Conservation (phyloP, 2,113 vertebrate species). For the Bufo gargarizans region DNA sequence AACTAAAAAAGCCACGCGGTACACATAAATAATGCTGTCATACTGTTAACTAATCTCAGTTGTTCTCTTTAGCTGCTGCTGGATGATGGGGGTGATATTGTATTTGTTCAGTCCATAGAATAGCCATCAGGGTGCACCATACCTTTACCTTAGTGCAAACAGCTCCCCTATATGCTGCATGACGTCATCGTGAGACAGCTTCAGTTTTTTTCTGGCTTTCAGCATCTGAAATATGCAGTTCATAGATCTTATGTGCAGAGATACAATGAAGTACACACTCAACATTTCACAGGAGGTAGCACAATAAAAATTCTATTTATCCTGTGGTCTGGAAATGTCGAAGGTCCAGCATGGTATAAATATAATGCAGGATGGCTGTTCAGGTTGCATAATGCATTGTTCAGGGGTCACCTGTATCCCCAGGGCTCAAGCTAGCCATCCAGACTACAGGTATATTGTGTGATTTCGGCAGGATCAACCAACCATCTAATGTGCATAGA, state of each 20-base stretch:
- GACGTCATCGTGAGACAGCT: conserved; percentile 92
- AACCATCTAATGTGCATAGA: no score
- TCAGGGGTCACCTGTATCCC: no score
- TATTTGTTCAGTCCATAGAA: no score
- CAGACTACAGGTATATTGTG: no score
- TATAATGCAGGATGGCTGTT: no score
- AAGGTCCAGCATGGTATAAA: no score
- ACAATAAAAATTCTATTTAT: no score
- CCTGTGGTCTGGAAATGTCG: no score
- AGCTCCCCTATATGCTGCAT: conserved; percentile 98
- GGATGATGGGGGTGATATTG: not conserved
- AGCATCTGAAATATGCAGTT: conserved; percentile 74
- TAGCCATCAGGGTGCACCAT: not conserved
- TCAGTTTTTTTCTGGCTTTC: conserved; percentile 87
- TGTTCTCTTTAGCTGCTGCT: not conserved
- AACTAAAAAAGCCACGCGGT: not conserved
- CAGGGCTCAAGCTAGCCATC: no score
- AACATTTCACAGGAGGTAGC: no score
- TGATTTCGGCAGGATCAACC: no score
- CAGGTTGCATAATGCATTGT: no score
- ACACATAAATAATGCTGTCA: not conserved
- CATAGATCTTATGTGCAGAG: not conserved
- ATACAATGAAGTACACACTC: not conserved
- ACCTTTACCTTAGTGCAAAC: conserved; percentile 86
- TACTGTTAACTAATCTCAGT: not conserved